Conservation (phyloP, 2,888 invertebrate species). For the Dasypolia templi region DNA sequence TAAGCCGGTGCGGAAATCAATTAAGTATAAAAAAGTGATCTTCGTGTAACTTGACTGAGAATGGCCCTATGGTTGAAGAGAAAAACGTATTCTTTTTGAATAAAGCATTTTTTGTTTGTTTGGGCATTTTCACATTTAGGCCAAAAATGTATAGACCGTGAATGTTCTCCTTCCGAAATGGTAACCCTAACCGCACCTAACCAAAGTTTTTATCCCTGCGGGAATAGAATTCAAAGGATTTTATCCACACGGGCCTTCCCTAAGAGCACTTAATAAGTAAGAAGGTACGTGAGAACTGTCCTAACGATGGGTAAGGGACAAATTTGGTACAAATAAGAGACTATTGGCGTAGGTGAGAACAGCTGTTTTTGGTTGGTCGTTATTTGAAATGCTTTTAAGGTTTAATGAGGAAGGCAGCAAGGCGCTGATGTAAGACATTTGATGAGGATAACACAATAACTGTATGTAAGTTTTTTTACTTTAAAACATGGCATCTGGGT, state of each 20-base stretch:
- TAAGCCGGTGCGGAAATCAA: no score
- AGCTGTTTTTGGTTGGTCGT: constrained; percentile 43
- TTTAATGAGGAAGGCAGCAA: constrained; percentile 9
- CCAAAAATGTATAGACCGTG: no score
- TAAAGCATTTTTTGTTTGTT: no score
- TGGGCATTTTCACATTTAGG: no score
- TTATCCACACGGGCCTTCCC: constrained; percentile 46
- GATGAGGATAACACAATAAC: neutral
- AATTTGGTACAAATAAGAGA: constrained; percentile 61
- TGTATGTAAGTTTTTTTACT: neutral
- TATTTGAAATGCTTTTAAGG: constrained; percentile 46
- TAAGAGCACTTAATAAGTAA: constrained; percentile 62
- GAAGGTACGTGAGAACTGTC: constrained; percentile 66
- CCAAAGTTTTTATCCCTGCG: constrained; percentile 47
- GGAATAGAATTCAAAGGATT: constrained; percentile 55
- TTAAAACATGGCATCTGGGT: neutral
- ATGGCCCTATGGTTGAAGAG: no score
- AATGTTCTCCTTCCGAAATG: neutral
- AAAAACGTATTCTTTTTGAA: no score
- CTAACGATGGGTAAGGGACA: constrained; percentile 58
- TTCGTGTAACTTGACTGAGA: no score
- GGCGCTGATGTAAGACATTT: neutral
- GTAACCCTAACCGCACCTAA: constrained; percentile 44
- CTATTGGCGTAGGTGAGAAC: constrained; percentile 35
- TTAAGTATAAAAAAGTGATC: no score